Evolutionary conservation across 1,140 invertebrate genomes (phyloP), one percentile per base, ranked within the genome.

Genomic region (Tribolium madens): DNA sequence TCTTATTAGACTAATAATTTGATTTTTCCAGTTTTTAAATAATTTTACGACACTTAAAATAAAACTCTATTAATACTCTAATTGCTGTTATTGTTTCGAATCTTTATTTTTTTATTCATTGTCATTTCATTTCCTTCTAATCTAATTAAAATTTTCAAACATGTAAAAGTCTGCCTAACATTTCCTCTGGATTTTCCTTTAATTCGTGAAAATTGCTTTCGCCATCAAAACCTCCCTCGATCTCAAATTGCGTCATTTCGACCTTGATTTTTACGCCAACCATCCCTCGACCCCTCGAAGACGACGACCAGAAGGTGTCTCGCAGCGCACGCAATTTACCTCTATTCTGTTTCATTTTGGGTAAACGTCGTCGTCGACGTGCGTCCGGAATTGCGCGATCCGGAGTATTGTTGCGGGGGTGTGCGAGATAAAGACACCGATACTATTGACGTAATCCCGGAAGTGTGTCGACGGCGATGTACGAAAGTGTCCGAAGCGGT

Each of bases 361-460:
- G 0, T 10, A 2, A 31, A 10, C 36, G n/a, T n/a, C 36, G 31
- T 26, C 26, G 57, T 26, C 14, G 57, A 57, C 52, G 52, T 57
- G 10, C 10, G 14, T 3, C 6, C 14, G 31, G 1, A 64, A 31
- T 12, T 12, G 5, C 17, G n/a, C 17, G 12, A 64, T 31, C 46
- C 10, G 15, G 17, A 13, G 26, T 12, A 74, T 78, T 78, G 77
- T 76, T 78, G 77, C 70, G 77, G 77, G 77, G 77, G 75, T 76
- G 78, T 77, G 60, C 48, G 31, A 68, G 76, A 79, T 9, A 21
- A 50, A 53, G 76, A 79, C 17, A 21, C 47, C 42, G 0, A 52
- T 64, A 79, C 46, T 80, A 80, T 80, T 80, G 79, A 80, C 79
- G 79, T 80, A 78, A 80, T 78, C 42, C 17, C 76, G 76, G 76